Evolutionary conservation across 2,888 invertebrate genomes (phyloP).

Genomic region (Lamproptera curius): DNA sequence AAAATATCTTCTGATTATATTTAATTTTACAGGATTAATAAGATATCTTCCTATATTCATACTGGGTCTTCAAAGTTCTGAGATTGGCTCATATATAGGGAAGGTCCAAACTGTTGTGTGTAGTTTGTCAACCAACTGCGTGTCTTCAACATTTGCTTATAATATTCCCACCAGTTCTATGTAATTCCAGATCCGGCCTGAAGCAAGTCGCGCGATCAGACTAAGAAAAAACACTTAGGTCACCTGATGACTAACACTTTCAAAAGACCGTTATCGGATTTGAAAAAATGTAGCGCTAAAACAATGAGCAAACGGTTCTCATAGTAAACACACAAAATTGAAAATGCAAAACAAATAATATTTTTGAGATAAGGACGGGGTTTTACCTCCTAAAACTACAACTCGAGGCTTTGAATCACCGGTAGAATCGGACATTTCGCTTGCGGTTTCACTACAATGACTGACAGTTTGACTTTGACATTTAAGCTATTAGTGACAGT

Average conservation of each 20-base stretch:
- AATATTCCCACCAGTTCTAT: constrained; percentile 90
- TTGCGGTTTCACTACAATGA: constrained; percentile 45
- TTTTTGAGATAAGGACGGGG: constrained; percentile 22
- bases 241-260: constrained; percentile 65
- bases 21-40: constrained; percentile 91
- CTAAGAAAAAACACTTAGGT: constrained; percentile 37
- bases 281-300: constrained; percentile 39
- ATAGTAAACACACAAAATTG: too few species aligned
- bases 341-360: too few species aligned
- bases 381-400: constrained; percentile 72
- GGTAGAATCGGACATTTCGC: constrained; percentile 66
- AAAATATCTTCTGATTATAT: constrained; percentile 76
- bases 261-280: constrained; percentile 54
- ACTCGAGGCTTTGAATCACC: constrained; percentile 71
- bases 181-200: constrained; percentile 96
- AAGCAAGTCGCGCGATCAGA: constrained; percentile 40
- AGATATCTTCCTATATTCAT: constrained; percentile 96
- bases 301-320: too few species aligned
- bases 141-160: constrained; percentile 85
- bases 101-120: constrained; percentile 96
- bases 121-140: constrained; percentile 94
- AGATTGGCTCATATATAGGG: constrained; percentile 86
- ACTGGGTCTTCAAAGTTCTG: constrained; percentile 83
- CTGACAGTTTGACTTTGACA: constrained; percentile 33
- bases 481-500: too few species aligned